These are phyloP conservation scores for Tromatobia lineatoria DNA, from an alignment of 2,888 invertebrate species.

Conservation along the genomic window DNA sequence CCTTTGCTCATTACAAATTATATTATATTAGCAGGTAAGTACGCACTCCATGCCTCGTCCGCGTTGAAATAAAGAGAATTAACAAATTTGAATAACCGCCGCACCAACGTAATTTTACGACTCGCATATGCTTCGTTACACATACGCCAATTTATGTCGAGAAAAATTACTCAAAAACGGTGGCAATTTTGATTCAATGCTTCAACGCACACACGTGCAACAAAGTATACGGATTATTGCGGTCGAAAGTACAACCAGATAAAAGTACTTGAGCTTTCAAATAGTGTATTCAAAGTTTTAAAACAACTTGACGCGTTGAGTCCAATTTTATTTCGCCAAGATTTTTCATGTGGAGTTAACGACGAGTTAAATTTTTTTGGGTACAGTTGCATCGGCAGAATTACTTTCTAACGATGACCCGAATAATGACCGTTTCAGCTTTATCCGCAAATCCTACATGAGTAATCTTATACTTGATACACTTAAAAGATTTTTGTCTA, in stretches of 20 bases:
- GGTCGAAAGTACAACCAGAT: too few species aligned
- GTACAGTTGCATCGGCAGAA: background rate
- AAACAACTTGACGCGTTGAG: background rate
- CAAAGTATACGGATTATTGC: background rate
- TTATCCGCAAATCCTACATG: too few species aligned
- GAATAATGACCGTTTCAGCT: too few species aligned
- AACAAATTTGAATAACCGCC: slow-evolving; percentile 42
- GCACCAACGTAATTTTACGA: slow-evolving; percentile 29
- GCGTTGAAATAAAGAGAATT: slow-evolving; percentile 13
- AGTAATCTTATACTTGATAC: too few species aligned
- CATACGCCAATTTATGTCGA: background rate
- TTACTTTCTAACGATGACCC: too few species aligned
- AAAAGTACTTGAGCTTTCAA: too few species aligned
- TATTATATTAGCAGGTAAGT: slow-evolving; percentile 51
- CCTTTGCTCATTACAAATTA: slow-evolving; percentile 54
- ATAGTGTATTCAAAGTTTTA: background rate
- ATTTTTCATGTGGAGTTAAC: too few species aligned
- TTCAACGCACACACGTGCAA: background rate
- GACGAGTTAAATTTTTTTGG: background rate
- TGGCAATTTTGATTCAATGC: background rate
- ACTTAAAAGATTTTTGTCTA: too few species aligned
- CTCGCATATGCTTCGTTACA: slow-evolving; percentile 15
- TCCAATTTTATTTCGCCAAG: too few species aligned
- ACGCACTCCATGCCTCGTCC: slow-evolving; percentile 6
- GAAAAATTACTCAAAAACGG: background rate